Base-by-base conservation (phyloP, 2,797 vertebrate species). In the Champsocephalus gunnari region DNA sequence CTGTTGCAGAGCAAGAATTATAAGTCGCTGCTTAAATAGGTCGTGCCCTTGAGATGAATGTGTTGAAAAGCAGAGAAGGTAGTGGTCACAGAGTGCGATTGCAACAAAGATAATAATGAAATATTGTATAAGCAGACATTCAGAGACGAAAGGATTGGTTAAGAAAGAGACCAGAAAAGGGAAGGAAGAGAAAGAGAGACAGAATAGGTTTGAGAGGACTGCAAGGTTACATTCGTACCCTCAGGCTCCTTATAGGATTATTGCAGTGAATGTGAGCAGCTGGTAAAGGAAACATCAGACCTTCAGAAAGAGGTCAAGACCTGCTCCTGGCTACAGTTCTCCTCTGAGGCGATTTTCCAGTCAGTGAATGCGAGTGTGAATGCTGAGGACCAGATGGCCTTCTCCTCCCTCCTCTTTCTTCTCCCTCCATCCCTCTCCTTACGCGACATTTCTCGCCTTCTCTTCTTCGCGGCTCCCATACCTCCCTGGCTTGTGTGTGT, bases 371-470 rank as follows among this genome's bases (percentile, higher is more conserved):
- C 61, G 81, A 88, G 75, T 79, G 77, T 82, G 82, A 91, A 81
- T 14, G 55, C 71, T n/a, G 82, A 90, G 86, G 75, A 92, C 84
- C 93, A 94, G 93, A 94, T 94, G 93, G 92, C 85, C 82, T 80
- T 66, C 77, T 71, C 62, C 70, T 75, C 44, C 80, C 78, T 79
- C 85, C 80, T 71, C 72, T 62, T 71, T 65, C 66, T 79, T 81
- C 71, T 82, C 75, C 47, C 77, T 79, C 73, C 72, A 34, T 90
- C 84, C 58, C 58, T 81, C 71, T 85, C 82, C 72, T 78, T 80
- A 62, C 76, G 43, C 51, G 64, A 80, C 89, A 74, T 68, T 89
- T 90, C 85, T 83, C 81, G 82, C 91, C 86, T 88, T 89, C 61
- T 71, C 79, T 76, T 79, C 84, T 83, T 91, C 74, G n/a, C 84